Evolutionary conservation across 2,113 vertebrate genomes (phyloP), one percentile per base, ranked within the genome.

Genomic region (Carassius gibelio): DNA sequence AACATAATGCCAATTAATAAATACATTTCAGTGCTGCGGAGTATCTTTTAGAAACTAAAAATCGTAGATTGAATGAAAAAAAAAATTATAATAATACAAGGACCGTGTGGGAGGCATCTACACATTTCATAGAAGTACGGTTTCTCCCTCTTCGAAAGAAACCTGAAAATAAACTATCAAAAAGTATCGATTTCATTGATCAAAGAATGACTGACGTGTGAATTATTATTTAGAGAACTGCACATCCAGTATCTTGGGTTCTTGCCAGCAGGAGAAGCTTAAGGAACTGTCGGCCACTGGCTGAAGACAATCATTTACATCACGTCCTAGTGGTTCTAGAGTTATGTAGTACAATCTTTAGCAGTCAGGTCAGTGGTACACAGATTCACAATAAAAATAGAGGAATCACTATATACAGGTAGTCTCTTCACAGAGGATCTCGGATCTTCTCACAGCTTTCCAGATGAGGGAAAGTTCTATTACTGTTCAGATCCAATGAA

Each of bases 301-400:
- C 69, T 23, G 64, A 79, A 82, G 59, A 84, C 8, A 1, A 36
- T 17, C n/a, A 77, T 76, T 59, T 23, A 66, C 19, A 75, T 8
- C 26, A 19, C 10, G 30, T 76, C 77, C 75, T 42, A 90, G 85
- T 90, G 81, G 85, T 83, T 79, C 80, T n/a, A 48, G 13, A 42
- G 45, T 50, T n/a, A 57, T 17, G 48, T 69, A 68, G 87, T 76
- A 86, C 75, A 81, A 86, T 86, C 84, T 84, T 88, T 81, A 84
- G 87, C 85, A 88, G 85, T 78, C 57, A 69, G 81, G 62, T 87
- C 75, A 85, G 52, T 85, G 62, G 36, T 81, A 81, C 77, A 86
- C n/a, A 74, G 55, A 75, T 66, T 86, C 86, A 75, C 81, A 79
- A 86, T 84, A 87, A 87, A 85, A 74, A 83, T 81, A 66, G 72